Base-by-base conservation (phyloP, 2,888 invertebrate genomes). In the Elegia similella region DNA sequence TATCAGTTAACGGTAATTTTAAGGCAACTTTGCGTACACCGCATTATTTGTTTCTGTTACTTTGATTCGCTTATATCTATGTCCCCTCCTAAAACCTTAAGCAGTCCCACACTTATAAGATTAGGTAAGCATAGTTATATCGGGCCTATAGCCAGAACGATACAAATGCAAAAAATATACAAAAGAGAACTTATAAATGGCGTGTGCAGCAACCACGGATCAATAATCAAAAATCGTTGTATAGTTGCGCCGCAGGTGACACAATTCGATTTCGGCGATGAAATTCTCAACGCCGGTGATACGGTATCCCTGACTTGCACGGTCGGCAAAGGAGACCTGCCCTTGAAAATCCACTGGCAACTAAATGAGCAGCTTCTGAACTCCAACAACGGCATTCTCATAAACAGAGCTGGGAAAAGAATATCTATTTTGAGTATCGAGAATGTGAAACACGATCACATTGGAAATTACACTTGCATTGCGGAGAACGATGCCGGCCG, bases 241-340 rank as follows among this genome's bases (percentile, higher is more conserved):
- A 58, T 86, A 96, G 96, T 96, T 82, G 92, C 94, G 70, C 96
- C 96, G 61, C 95, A 96, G 93, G 95, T 97, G 70, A 94, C 95
- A 59, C 94, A 95, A 52, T 96, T 96, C 75, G 93, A 94, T 76
- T 96, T 96, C 77, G 96, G 95, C 58, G 95, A 95, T 70, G 94
- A 95, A 64, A 91, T 94, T 61, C 88, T 93, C 46, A 95, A 95
- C 73, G 95, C 95, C 61, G 95, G 95, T 59, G 96, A 96, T 75
- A 93, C 94, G 48, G 94, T 94, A 12, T 94, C 95, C 47, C 86
- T 94, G 7, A 94, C 93, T 42, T 96, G 95, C 77, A 93, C 95
- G 55, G 93, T 95, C 60, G 92, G 93, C 47, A 95, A 95, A 82
- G 95, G 95, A 32, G 95, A 96, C 77, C 83, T 94, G 61, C 95